phyloP scores from a whole-genome alignment of 2,888 invertebrate species.

The Lacanobia wlatinum region DNA sequence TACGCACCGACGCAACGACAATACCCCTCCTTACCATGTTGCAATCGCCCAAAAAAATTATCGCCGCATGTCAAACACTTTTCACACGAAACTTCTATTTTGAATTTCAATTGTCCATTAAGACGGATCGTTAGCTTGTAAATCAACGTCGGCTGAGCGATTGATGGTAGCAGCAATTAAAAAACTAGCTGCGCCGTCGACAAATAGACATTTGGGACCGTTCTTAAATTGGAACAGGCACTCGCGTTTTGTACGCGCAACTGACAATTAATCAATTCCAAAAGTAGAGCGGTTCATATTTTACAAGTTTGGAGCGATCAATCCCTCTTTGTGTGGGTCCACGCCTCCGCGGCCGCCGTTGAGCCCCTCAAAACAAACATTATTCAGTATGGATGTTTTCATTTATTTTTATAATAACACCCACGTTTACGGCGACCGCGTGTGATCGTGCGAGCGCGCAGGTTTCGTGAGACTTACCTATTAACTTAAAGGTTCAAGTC shows the following conservation, averaged over 20 bases:
- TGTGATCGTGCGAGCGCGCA: constrained; percentile 78
- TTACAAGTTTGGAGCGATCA: constrained; percentile 83
- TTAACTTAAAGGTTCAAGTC: constrained; percentile 73
- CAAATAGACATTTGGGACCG: constrained; percentile 78
- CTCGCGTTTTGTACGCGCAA: constrained; percentile 77
- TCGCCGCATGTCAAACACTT: constrained; percentile 65
- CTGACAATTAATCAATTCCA: constrained; percentile 89
- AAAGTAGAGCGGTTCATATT: constrained; percentile 86
- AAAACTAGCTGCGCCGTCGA: constrained; percentile 77
- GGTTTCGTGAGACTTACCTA: constrained; percentile 80
- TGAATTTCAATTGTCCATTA: constrained; percentile 70
- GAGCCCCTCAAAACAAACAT: constrained; percentile 88
- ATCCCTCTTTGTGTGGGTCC: constrained; percentile 89
- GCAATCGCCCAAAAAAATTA: constrained; percentile 69
- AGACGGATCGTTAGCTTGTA: constrained; percentile 71
- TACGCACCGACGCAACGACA: constrained; percentile 79
- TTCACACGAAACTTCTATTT: constrained; percentile 73
- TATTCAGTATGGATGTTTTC: constrained; percentile 85
- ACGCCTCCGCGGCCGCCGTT: constrained; percentile 78
- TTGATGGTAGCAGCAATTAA: constrained; percentile 82
- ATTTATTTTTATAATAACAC: constrained; percentile 88
- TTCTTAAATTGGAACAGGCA: constrained; percentile 82
- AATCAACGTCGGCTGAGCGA: constrained; percentile 75
- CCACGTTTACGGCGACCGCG: constrained; percentile 80
- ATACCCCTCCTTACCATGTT: constrained; percentile 56